phyloP scores from a whole-genome alignment of 2,888 invertebrate species.

The Dromius quadrimaculatus region DNA sequence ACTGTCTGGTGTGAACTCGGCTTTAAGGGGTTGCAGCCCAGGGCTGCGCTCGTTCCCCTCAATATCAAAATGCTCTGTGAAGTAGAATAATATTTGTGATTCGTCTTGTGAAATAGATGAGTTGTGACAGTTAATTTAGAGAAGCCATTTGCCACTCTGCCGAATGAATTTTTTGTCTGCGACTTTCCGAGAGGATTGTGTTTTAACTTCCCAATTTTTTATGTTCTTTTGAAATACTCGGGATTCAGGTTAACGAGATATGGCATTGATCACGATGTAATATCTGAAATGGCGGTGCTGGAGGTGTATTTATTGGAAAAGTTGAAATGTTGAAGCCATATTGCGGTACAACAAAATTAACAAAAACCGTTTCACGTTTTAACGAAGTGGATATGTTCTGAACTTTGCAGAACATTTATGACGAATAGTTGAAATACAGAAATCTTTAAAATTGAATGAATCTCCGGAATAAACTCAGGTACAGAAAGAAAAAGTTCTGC shows the following conservation, averaged over 20 bases:
- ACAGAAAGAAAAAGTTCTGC: too few species aligned
- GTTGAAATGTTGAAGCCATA: not conserved
- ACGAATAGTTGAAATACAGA: too few species aligned
- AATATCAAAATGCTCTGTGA: slow-evolving; percentile 38
- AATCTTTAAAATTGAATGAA: too few species aligned
- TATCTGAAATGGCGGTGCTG: slow-evolving; percentile 5
- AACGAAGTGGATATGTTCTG: too few species aligned
- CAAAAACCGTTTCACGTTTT: too few species aligned
- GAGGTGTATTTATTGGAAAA: not conserved
- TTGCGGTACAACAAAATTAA: not conserved
- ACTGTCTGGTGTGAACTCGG: too few species aligned
- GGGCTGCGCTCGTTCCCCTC: not conserved
- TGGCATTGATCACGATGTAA: slow-evolving; percentile 4
- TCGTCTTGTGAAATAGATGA: slow-evolving; percentile 46
- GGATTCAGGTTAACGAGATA: not conserved
- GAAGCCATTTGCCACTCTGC: slow-evolving; percentile 45
- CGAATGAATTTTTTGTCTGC: slow-evolving; percentile 44
- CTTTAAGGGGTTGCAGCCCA: not conserved
- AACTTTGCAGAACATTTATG: too few species aligned
- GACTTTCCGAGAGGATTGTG: slow-evolving; percentile 18
- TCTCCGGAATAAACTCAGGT: too few species aligned
- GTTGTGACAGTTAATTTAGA: slow-evolving; percentile 51
- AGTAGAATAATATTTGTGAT: slow-evolving; percentile 51
- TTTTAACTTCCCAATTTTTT: slow-evolving; percentile 31
- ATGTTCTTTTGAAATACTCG: slow-evolving; percentile 4